phyloP scores from a whole-genome alignment of 2,113 vertebrate genomes.

The Oncorhynchus nerka region DNA sequence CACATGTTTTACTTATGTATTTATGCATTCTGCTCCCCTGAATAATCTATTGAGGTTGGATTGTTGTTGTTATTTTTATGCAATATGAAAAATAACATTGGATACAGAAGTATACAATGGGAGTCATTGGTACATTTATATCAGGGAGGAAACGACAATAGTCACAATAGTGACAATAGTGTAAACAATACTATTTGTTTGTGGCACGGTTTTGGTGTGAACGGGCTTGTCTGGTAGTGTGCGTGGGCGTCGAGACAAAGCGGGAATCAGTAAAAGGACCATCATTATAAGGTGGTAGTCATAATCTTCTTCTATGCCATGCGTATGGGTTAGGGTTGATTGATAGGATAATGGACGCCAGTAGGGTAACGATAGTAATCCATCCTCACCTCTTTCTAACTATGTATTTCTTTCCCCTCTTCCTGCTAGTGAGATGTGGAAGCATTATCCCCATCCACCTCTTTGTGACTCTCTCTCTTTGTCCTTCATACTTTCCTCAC shows the following conservation, averaged over 20 bases:
- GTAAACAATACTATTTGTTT: not conserved
- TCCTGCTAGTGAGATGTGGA: too few relatives aligned
- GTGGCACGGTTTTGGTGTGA: not conserved
- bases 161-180: not conserved
- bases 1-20: constrained; percentile 46
- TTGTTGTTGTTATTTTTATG: constrained; percentile 12
- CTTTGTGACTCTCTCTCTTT: not conserved
- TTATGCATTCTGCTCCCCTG: constrained; percentile 45
- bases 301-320: too few relatives aligned
- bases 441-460: not conserved
- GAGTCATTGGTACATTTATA: not conserved
- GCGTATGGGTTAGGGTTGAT: too few relatives aligned
- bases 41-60: constrained; percentile 47
- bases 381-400: too few relatives aligned
- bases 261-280: too few relatives aligned
- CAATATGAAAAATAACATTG: constrained; percentile 9
- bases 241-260: not conserved
- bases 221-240: not conserved
- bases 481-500: not conserved
- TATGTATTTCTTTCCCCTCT: too few relatives aligned
- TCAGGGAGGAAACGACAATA: not conserved
- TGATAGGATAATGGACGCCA: too few relatives aligned
- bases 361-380: too few relatives aligned
- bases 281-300: too few relatives aligned
- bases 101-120: not conserved